phyloP scores from a whole-genome alignment of 2,797 vertebrate genomes.

The Gymnoscopelus braueri region DNA sequence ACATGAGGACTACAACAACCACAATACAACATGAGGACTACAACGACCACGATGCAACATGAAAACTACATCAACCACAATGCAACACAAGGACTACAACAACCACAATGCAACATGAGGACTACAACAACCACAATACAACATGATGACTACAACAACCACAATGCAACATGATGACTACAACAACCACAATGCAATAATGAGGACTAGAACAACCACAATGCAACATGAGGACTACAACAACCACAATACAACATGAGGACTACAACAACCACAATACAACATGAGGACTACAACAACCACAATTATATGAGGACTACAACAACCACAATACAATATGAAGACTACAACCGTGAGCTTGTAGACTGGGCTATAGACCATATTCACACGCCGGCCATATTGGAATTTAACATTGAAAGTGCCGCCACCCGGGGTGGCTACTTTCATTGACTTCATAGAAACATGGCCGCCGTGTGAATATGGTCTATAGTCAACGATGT shows the following conservation, averaged over 20 bases:
- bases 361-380: too few relatives aligned
- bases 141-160: conserved; percentile 72
- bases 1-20: conserved; percentile 76
- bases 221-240: conserved; percentile 70
- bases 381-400: too few relatives aligned
- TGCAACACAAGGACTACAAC: neutral
- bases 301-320: too few relatives aligned
- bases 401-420: too few relatives aligned
- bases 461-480: too few relatives aligned
- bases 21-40: neutral
- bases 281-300: conserved; percentile 78
- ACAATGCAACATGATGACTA: conserved; percentile 74
- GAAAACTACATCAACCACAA: too few relatives aligned
- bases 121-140: neutral
- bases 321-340: neutral
- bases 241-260: neutral
- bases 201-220: conserved; percentile 87
- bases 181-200: too few relatives aligned
- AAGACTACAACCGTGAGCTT: neutral
- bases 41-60: neutral
- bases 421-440: too few relatives aligned
- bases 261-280: conserved; percentile 74
- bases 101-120: conserved; percentile 63
- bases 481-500: too few relatives aligned
- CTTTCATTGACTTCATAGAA: too few relatives aligned